phyloP scores from a whole-genome alignment of 2,888 invertebrate species.

The Drosophila affinis region DNA sequence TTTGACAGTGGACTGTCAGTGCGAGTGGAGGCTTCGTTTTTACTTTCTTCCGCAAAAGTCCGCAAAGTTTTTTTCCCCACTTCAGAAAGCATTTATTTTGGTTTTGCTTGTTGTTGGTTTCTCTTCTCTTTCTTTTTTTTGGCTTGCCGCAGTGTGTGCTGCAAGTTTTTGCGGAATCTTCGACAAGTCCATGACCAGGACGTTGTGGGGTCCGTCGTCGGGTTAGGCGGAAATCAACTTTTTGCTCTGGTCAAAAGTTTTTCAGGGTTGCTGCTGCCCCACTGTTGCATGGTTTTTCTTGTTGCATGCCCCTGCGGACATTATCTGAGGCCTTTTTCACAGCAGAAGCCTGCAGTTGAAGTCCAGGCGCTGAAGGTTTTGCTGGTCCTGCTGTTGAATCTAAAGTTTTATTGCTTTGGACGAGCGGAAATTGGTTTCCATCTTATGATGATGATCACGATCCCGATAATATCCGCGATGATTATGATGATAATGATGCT shows the following conservation, averaged over 20 bases:
- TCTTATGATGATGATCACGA: constrained; percentile 45
- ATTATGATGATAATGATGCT: background rate
- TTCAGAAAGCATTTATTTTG: constrained; percentile 13
- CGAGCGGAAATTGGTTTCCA: constrained; percentile 42
- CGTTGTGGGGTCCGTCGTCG: background rate
- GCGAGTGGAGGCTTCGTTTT: constrained; percentile 56
- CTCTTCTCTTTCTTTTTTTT: constrained; percentile 2
- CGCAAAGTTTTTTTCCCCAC: constrained; percentile 9
- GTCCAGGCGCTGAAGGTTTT: constrained; percentile 17
- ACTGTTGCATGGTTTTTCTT: constrained; percentile 59
- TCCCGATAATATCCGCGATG: constrained; percentile 22
- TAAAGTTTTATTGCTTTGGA: constrained; percentile 64
- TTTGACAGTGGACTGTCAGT: constrained; percentile 74
- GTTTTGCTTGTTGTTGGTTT: constrained; percentile 14
- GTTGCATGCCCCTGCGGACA: constrained; percentile 48
- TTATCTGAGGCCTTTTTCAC: constrained; percentile 54
- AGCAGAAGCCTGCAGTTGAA: constrained; percentile 12
- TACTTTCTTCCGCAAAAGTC: constrained; percentile 55
- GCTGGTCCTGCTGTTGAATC: constrained; percentile 21
- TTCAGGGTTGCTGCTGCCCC: constrained; percentile 42
- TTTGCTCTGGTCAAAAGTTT: constrained; percentile 48
- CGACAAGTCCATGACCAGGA: constrained; percentile 18
- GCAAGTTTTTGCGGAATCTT: constrained; percentile 49
- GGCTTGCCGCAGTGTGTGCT: constrained; percentile 47
- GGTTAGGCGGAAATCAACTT: constrained; percentile 34